Conservation (phyloP, 2,888 invertebrate species). For the Chrysotoxum bicinctum region DNA sequence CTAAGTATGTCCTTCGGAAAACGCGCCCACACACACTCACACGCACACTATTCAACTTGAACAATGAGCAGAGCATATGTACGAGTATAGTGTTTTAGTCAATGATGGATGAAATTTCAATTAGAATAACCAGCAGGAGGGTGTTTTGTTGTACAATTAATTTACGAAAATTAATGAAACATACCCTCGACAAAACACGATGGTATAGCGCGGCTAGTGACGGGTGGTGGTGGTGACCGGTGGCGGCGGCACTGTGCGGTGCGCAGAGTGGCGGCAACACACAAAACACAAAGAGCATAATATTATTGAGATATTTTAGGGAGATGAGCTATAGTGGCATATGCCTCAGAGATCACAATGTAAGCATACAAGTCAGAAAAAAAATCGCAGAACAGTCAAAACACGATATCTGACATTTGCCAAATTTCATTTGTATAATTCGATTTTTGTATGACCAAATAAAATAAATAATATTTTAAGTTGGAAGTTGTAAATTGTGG, state of each 20-base stretch:
- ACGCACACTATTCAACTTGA: too few relatives aligned
- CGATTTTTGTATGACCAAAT: too few relatives aligned
- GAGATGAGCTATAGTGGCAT: conserved; percentile 3
- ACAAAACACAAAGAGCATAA: conserved; percentile 4
- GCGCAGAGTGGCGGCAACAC: not conserved
- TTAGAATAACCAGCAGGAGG: conserved; percentile 57
- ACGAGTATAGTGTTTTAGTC: conserved; percentile 32
- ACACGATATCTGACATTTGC: not conserved
- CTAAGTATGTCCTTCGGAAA: conserved; percentile 13
- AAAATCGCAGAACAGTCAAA: not conserved
- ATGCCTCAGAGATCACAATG: not conserved
- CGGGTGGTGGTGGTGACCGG: not conserved
- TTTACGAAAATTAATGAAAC: conserved; percentile 57
- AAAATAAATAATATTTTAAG: too few relatives aligned
- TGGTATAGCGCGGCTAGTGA: not conserved
- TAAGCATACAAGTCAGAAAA: not conserved
- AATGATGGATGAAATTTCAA: conserved; percentile 72
- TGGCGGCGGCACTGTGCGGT: not conserved
- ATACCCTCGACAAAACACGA: not conserved
- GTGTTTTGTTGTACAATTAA: conserved; percentile 64
- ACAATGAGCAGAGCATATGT: too few relatives aligned
- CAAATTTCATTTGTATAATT: too few relatives aligned
- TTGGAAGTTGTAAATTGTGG: too few relatives aligned
- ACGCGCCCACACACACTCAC: conserved; percentile 1
- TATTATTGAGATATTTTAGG: conserved; percentile 12